Evolutionary conservation across 2,888 invertebrate genomes (phyloP), one percentile per base, ranked within the genome.

Genomic region (Ptilodon capucinus): DNA sequence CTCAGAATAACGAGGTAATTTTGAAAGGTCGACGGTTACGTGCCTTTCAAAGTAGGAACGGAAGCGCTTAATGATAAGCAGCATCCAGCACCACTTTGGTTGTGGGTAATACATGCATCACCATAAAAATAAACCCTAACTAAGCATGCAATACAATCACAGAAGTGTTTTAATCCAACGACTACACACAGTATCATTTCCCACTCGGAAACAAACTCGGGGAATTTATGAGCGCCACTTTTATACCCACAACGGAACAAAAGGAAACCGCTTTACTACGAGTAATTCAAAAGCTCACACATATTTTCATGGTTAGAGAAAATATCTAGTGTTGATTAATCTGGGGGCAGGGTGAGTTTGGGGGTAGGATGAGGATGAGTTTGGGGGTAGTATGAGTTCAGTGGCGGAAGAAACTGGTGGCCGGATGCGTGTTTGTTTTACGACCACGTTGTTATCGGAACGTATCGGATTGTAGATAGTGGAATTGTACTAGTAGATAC

Each of bases 251-350:
- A 19, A 7, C 9, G 16, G 18, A 48, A 41, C 44, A 55, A 57
- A 43, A 48, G 46, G n/a, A 51, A 43, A 47, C 21, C 40, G 39
- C 49, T 54, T 50, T 25, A 34, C 34, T 4, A 30, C 7, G 6
- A 30, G 30, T 44, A 57, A 40, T 54, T 57, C 48, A 54, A 64
- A 65, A 54, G 46, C 25, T 44, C 50, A 51, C 48, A 52, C 49
- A 59, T 59, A 53, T 62, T 62, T 65, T 62, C 49, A 65, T 63
- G 52, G 49, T 54, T 51, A 36, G 54, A 57, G 47, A 46, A 52
- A n/a, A 61, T 47, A 51, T 47, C 48, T 59, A 54, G 51, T 55
- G 64, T 68, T 69, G 64, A 72, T 72, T 72, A 72, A 72, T 72
- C 64, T 55, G 61, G 55, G 59, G 64, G 57, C 46, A 51, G 56